Conservation (phyloP, 2,888 invertebrate genomes). For the Belgica antarctica region DNA sequence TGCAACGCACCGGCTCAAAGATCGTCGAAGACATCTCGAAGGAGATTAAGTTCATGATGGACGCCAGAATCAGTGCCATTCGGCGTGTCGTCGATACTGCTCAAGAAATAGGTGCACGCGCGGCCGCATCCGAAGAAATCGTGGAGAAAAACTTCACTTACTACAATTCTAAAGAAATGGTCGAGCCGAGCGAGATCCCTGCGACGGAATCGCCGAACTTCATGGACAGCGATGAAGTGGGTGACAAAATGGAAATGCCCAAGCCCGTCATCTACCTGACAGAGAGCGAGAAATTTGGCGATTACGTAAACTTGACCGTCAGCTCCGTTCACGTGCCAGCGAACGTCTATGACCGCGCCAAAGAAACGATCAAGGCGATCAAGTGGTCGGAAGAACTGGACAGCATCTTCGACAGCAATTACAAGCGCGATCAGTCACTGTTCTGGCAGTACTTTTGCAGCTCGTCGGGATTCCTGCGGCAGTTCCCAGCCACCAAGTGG, state of each 20-base stretch:
- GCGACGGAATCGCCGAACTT: constrained; percentile 56
- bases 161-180: constrained; percentile 70
- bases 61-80: constrained; percentile 82
- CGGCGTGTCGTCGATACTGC: constrained; percentile 87
- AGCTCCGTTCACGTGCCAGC: constrained; percentile 94
- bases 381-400: constrained; percentile 95
- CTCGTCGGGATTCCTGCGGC: constrained; percentile 93
- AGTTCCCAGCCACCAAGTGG: constrained; percentile 89
- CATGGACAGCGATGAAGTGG: constrained; percentile 59
- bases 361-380: constrained; percentile 85
- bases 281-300: constrained; percentile 73
- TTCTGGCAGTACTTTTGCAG: constrained; percentile 99
- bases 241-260: constrained; percentile 59
- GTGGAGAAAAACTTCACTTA: constrained; percentile 64
- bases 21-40: constrained; percentile 79
- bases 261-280: constrained; percentile 65
- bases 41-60: constrained; percentile 84
- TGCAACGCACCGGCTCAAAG: constrained; percentile 71
- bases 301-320: constrained; percentile 72
- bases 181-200: constrained; percentile 59
- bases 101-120: constrained; percentile 73
- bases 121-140: constrained; percentile 63
- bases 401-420: constrained; percentile 82
- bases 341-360: constrained; percentile 88
- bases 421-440: constrained; percentile 78